Conservation (phyloP, 2,888 invertebrate genomes). For the Adelphocoris suturalis region DNA sequence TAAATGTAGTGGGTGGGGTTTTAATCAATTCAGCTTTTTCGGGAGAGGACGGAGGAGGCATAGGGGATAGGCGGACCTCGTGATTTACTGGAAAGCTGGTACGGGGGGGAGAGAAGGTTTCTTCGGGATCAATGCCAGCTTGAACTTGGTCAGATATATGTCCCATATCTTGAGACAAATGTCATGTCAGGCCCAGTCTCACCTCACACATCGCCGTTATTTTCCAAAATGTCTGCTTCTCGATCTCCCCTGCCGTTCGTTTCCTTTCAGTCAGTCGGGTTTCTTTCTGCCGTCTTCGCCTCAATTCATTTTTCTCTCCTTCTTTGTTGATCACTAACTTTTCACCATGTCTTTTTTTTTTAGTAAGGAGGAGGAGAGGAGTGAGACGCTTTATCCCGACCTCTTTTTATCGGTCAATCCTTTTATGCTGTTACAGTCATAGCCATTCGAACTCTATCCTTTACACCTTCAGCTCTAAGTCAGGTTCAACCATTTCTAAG, state of each 20-base stretch:
- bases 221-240: conserved; percentile 44
- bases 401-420: neutral
- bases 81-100: conserved; percentile 50
- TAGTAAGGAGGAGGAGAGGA: no score
- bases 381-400: neutral
- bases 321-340: conserved; percentile 27
- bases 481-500: neutral
- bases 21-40: conserved; percentile 61
- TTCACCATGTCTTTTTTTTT: neutral
- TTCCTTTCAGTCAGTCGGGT: neutral
- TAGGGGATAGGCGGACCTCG: conserved; percentile 36
- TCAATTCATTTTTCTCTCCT: conserved; percentile 30
- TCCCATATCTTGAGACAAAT: conserved; percentile 72
- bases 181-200: conserved; percentile 65
- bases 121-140: conserved; percentile 68
- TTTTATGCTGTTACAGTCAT: conserved; percentile 13
- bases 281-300: conserved; percentile 12
- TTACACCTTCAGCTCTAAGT: neutral
- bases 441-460: neutral
- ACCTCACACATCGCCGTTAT: conserved; percentile 59
- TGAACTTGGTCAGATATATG: conserved; percentile 73
- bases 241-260: neutral
- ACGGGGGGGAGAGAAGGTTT: neutral
- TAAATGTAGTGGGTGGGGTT: conserved; percentile 59
- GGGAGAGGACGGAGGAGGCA: conserved; percentile 3